phyloP scores from a whole-genome alignment of 2,888 invertebrate genomes.

The Oegoconia quadripuncta region DNA sequence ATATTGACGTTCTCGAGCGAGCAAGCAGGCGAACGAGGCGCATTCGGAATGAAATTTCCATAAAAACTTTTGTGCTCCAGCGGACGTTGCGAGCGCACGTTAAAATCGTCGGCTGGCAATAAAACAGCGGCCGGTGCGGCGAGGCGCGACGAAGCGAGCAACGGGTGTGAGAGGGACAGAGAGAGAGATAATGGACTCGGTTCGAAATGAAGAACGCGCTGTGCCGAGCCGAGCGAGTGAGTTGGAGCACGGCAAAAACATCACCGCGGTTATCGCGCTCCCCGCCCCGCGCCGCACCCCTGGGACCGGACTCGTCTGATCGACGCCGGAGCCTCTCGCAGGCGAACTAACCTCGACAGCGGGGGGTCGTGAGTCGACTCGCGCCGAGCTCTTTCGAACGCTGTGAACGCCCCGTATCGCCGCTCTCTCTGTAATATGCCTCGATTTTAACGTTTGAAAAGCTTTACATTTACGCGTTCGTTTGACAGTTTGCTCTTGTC shows the following conservation, averaged over 20 bases:
- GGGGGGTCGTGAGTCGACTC: slow-evolving; percentile 59
- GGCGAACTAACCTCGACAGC: slow-evolving; percentile 71
- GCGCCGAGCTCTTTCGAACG: slow-evolving; percentile 50
- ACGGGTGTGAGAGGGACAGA: slow-evolving; percentile 64
- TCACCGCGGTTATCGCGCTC: slow-evolving; percentile 71
- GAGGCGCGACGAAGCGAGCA: slow-evolving; percentile 68
- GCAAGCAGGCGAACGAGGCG: slow-evolving; percentile 73
- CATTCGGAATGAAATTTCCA: slow-evolving; percentile 79
- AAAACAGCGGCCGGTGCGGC: slow-evolving; percentile 78
- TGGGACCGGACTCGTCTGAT: slow-evolving; percentile 59
- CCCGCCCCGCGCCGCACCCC: slow-evolving; percentile 30
- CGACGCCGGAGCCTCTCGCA: slow-evolving; percentile 70
- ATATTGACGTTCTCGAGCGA: slow-evolving; percentile 76
- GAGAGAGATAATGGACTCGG: slow-evolving; percentile 73
- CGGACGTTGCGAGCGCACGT: slow-evolving; percentile 79
- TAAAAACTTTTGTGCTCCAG: slow-evolving; percentile 79
- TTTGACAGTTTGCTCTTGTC: slow-evolving; percentile 50
- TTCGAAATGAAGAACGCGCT: slow-evolving; percentile 75
- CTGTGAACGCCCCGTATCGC: slow-evolving; percentile 51
- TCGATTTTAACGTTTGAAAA: slow-evolving; percentile 60
- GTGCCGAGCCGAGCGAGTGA: slow-evolving; percentile 70
- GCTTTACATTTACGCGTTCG: slow-evolving; percentile 53
- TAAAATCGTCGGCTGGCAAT: slow-evolving; percentile 79
- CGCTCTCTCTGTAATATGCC: slow-evolving; percentile 46
- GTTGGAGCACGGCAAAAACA: slow-evolving; percentile 75